Conservation (phyloP, 2,888 invertebrate species). For the Heterodera filipjevi region DNA sequence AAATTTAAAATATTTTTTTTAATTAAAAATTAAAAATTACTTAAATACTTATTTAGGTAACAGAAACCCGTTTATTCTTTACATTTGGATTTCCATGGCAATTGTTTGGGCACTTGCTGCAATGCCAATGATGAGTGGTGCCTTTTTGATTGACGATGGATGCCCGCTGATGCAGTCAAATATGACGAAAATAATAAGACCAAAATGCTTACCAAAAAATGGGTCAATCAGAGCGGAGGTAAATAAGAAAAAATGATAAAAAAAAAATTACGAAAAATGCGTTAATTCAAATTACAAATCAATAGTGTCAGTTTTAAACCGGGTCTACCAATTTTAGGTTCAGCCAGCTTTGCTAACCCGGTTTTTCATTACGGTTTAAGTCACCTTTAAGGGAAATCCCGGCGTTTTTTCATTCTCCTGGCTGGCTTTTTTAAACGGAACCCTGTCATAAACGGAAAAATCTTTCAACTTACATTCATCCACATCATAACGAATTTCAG, state of each 20-base stretch:
- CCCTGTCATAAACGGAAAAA: too few relatives aligned
- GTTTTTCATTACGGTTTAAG: too few relatives aligned
- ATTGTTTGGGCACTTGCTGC: slow-evolving; percentile 38
- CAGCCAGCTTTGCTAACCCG: too few relatives aligned
- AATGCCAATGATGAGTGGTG: slow-evolving; percentile 35
- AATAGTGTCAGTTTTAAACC: too few relatives aligned
- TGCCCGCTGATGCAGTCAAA: background rate
- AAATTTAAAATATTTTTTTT: background rate
- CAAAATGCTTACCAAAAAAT: background rate
- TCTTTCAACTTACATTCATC: too few relatives aligned
- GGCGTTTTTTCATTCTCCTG: too few relatives aligned
- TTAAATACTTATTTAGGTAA: slow-evolving; percentile 28
- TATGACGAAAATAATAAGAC: background rate
- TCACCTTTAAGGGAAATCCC: too few relatives aligned
- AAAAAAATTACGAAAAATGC: too few relatives aligned
- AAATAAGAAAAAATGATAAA: background rate
- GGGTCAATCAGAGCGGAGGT: background rate
- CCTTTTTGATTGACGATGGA: slow-evolving; percentile 16
- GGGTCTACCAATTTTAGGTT: too few relatives aligned
- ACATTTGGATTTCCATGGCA: slow-evolving; percentile 36
- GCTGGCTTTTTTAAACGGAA: too few relatives aligned
- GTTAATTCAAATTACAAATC: too few relatives aligned
- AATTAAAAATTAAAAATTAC: background rate
- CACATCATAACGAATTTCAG: too few relatives aligned
- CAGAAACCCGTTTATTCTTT: slow-evolving; percentile 32